These are phyloP conservation scores for Teleopsis dalmanni DNA, from an alignment of 1,140 invertebrate genomes.

Conservation along the genomic window DNA sequence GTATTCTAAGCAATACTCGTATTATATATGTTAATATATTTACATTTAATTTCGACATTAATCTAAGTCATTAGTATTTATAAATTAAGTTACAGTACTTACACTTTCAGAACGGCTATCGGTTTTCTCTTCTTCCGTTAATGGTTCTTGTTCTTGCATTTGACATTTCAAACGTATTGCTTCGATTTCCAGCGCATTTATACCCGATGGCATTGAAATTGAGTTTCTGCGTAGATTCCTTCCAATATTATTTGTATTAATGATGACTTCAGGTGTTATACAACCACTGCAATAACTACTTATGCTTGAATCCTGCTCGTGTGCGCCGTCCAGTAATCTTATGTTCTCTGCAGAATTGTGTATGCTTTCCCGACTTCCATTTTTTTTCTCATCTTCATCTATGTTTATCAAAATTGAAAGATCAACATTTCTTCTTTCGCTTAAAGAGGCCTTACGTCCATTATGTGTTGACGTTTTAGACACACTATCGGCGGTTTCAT, in stretches of 20 bases:
- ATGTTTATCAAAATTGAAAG: constrained; percentile 1
- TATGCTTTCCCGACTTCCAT: too few species aligned
- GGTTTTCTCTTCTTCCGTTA: constrained; percentile 29
- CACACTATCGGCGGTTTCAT: background rate
- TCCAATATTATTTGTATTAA: background rate
- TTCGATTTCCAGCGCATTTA: constrained; percentile 35
- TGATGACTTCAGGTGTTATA: background rate
- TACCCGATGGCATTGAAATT: constrained; percentile 37
- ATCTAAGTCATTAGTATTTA: too few species aligned
- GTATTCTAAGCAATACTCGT: too few species aligned
- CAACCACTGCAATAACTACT: background rate
- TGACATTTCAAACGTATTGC: constrained; percentile 31
- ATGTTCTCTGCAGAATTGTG: too few species aligned
- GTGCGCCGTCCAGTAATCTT: too few species aligned
- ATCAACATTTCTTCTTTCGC: constrained; percentile 1
- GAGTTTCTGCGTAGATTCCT: constrained; percentile 28
- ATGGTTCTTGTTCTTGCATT: constrained; percentile 34
- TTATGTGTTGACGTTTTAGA: background rate
- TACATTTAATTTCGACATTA: too few species aligned
- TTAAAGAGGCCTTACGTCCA: constrained; percentile 2
- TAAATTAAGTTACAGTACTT: constrained; percentile 18
- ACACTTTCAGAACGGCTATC: constrained; percentile 27
- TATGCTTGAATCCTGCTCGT: too few species aligned
- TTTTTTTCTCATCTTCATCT: background rate
- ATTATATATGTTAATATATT: too few species aligned